Evolutionary conservation across 2,888 invertebrate genomes (phyloP), one percentile per base, ranked within the genome.

Genomic region (Tetheella fluctuosa): DNA sequence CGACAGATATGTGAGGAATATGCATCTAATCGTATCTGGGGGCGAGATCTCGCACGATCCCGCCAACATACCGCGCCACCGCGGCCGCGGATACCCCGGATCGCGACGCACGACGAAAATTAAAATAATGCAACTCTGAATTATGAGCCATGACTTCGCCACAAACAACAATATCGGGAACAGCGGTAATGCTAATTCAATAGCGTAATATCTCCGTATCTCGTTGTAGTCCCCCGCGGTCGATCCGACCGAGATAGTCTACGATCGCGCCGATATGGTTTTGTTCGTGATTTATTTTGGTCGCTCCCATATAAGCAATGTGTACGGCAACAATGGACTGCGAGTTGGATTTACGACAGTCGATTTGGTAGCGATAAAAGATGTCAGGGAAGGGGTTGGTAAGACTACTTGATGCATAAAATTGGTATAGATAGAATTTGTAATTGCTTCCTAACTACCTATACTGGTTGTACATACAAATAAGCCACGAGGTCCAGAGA

Each of bases 161-260:
- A 64, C 69, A 69, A 74, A 73, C 75, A 77, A 84, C 86, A 82
- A 88, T 86, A 89, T 86, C 83, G 79, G 73, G 82, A 87, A 89
- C 89, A 90, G 83, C 78, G 86, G 86, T 90, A 88, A 89, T 91
- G 90, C 91, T 92, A 92, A 92, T 91, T 91, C 90, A 89, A 90
- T 88, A 87, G 87, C 87, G 89, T 89, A 91, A 90, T 90, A 90
- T 86, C 84, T 74, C 80, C 80, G 84, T 87, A 90, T 89, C 88
- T 76, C 80, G 83, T 79, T 81, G 80, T 83, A 82, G 81, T 81
- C 79, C 80, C 83, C 82, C 77, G 85, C 83, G 84, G 85, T 87
- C 83, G 89, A 85, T 86, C 81, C 77, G 75, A 58, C 74, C 62
- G 80, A 82, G 89, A 90, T 91, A 89, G 85, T 85, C 86, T 86